A percentile compares a stretch with the other conserved stretches of the same genome.
phyloP scores from a whole-genome alignment of 37 sponge, comb jelly and placozoan genomes.

The Haliclona indistincta region DNA sequence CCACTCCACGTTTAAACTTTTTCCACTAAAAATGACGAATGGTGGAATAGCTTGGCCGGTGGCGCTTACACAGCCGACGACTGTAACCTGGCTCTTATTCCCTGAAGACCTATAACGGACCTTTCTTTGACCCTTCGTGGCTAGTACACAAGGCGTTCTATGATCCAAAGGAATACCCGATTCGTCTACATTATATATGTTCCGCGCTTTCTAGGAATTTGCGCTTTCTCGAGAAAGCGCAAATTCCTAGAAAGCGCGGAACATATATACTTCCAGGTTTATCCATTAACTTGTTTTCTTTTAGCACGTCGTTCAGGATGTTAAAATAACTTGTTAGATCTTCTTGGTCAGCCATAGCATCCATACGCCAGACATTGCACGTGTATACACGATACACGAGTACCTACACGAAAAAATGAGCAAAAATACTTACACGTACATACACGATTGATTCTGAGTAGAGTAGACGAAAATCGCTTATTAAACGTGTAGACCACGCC shows the following conservation, averaged over 20 bases:
- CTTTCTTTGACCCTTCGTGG: background rate
- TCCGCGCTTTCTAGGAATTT: too few relatives aligned
- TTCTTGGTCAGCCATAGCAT: too few relatives aligned
- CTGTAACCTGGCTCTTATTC: conserved; percentile 33
- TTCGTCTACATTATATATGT: conserved; percentile 48
- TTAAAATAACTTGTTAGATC: too few relatives aligned
- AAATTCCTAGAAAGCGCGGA: too few relatives aligned
- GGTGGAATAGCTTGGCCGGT: conserved; percentile 33
- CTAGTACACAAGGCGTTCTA: background rate
- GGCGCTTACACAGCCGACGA: conserved; percentile 38
- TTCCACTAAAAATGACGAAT: conserved; percentile 31
- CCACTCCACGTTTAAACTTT: conserved; percentile 27
- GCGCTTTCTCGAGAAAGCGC: too few relatives aligned
- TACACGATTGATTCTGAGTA: background rate
- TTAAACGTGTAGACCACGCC: too few relatives aligned
- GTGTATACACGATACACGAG: conserved; percentile 10
- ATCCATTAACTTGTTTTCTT: too few relatives aligned
- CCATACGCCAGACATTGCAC: conserved; percentile 10
- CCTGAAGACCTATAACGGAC: background rate
- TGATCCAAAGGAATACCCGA: conserved; percentile 38
- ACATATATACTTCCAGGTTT: too few relatives aligned
- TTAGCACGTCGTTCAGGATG: too few relatives aligned
- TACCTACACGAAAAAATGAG: background rate
- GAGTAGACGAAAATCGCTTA: background rate
- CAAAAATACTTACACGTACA: background rate